phyloP scores from a whole-genome alignment of 2,113 vertebrate genomes.

The Saccopteryx bilineata region DNA sequence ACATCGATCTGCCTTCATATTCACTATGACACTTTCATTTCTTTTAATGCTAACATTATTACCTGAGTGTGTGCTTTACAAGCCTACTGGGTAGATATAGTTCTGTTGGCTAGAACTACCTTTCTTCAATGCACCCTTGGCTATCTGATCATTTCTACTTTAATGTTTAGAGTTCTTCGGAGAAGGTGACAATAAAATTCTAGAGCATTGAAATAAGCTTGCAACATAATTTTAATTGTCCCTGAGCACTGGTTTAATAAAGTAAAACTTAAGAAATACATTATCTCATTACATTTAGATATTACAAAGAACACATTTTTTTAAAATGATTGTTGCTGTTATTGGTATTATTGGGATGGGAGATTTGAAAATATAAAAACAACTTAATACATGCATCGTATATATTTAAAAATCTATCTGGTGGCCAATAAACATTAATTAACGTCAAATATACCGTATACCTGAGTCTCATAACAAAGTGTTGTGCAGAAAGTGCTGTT shows the following conservation, averaged over 20 bases:
- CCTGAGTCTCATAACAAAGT: constrained; percentile 4
- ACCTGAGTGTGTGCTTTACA: background rate
- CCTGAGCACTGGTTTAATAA: constrained; percentile 57
- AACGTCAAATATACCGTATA: background rate
- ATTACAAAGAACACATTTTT: background rate
- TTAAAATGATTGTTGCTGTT: background rate
- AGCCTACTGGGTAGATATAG: background rate
- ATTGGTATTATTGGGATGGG: constrained; percentile 3
- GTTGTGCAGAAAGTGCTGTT: background rate
- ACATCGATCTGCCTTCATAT: constrained; percentile 39
- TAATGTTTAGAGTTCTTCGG: constrained; percentile 20
- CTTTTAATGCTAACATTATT: constrained; percentile 57
- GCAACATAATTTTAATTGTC: constrained; percentile 41
- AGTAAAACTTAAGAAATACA: constrained; percentile 39
- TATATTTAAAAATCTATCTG: constrained; percentile 34
- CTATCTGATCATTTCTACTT: constrained; percentile 17
- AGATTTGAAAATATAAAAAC: constrained; percentile 37
- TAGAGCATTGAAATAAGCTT: constrained; percentile 42
- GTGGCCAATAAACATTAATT: constrained; percentile 42
- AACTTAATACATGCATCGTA: background rate
- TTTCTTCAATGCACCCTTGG: background rate
- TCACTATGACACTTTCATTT: constrained; percentile 62
- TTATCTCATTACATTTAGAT: constrained; percentile 43
- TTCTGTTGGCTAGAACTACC: background rate
- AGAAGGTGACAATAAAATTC: constrained; percentile 65